Evolutionary conservation across 2,888 invertebrate species (phyloP), one percentile per base, ranked within the genome.

Genomic region (Drosophila putrida): DNA sequence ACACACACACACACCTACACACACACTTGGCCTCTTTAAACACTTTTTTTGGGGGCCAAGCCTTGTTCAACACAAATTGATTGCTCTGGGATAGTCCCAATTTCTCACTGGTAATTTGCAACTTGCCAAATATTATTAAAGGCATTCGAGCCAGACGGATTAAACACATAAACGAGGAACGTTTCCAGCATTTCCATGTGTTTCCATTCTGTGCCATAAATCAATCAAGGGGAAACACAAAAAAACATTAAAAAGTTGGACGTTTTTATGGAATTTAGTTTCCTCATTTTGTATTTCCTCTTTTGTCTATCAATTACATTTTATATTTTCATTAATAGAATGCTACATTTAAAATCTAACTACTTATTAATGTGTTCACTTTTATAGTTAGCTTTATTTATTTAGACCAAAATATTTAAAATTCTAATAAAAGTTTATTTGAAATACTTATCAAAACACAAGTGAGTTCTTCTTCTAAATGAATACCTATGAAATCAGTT

Each of bases 81-180:
- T 71, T 74, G n/a, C 4, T 4, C 8, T 11, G 25, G 25, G n/a
- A 20, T n/a, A 20, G 11, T 13, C 35, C 35, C 27, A 11, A 33
- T 13, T 44, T 28, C 47, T 27, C 0, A n/a, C n/a, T 15, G 49
- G 39, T 55, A 46, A 62, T 62, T 46, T 55, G 55, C 54, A 44
- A 61, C 36, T 54, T 38, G 44, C 31, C 55, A 62, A 62, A 62
- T 62, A 61, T 61, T 54, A 54, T 61, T 31, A 4, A 46, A 36
- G 20, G 25, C 46, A 13, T 5, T 15, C 5, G 6, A 46, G 28
- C 36, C 6, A 28, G 57, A 46, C 46, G 36, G 36, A 54, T 46
- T 58, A 58, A 27, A 31, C 39, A 59, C 58, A 59, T 35, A 55
- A 27, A 55, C 28, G 33, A n/a, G n/a, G n/a, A 28, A 35, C 39